A percentile compares a stretch with the other conserved stretches of the same genome.
phyloP scores from a whole-genome alignment of 2,797 vertebrate species.

The Coendou prehensilis region DNA sequence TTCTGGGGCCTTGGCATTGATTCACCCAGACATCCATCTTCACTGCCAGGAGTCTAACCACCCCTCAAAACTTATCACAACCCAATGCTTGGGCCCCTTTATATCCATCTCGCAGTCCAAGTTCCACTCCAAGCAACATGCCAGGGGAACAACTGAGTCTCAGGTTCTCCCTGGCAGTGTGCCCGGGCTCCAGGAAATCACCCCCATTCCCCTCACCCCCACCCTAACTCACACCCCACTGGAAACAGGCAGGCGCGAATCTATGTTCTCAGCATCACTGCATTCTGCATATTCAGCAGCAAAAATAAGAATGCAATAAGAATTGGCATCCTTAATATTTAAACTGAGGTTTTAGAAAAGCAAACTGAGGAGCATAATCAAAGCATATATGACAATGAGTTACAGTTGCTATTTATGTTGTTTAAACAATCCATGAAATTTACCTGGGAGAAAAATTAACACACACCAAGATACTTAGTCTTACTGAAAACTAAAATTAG shows the following conservation, averaged over 20 bases:
- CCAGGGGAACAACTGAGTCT: not conserved
- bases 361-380: not conserved
- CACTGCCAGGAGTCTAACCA: not conserved
- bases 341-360: not conserved
- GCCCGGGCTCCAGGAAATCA: not conserved
- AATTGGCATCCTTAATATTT: not conserved
- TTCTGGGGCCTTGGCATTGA: not conserved
- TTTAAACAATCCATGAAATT: constrained; percentile 13
- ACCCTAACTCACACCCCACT: not conserved
- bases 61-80: not conserved
- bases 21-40: not conserved
- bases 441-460: not conserved
- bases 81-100: not conserved
- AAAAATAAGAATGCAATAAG: not conserved
- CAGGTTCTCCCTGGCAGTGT: not conserved
- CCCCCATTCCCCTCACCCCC: not conserved
- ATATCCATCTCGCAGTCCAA: not conserved
- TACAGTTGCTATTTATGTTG: not conserved
- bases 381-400: not conserved
- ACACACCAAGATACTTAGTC: not conserved
- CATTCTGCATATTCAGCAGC: not conserved
- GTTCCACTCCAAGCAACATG: not conserved
- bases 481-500: not conserved
- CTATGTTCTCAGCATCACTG: not conserved
- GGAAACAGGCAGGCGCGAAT: not conserved